Base-by-base conservation (phyloP, 2,113 vertebrate genomes). In the Mobula birostris region DNA sequence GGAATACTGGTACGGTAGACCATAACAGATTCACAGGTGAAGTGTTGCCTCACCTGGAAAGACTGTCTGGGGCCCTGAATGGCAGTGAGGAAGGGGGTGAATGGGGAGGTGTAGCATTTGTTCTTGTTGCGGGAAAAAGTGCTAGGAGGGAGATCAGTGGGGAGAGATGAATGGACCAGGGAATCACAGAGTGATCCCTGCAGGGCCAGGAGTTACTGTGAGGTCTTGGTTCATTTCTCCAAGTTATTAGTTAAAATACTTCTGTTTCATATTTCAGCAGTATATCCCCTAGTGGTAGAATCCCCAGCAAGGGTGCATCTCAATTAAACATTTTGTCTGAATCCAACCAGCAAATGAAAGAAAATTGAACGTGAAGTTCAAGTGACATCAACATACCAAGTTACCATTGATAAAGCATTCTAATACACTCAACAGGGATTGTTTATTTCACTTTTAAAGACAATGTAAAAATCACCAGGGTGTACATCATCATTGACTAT, bases 401-500 rank as follows among this genome's bases (percentile, higher is more conserved):
- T 36, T 90, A 66, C n/a, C 61, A 68, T n/a, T 63, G 63, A 63
- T 29, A 88, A 66, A 90, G 0, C 29, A 90, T 32, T 90, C 61
- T 5, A 90, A 66, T 19, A 5, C n/a, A 66, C 63, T 58, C 40
- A 56, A 29, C 27, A 32, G 61, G 27, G 27, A 66, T 32, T 90
- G 5, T 90, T 90, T 90, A 90, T 90, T 90, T 90, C 61, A 66
- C 5, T 66, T 90, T 90, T 66, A 66, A 90, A 90, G 85, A 90
- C 85, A 66, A 66, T 66, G 85, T 66, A 68, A 90, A 90, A 90
- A 90, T 90, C 85, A 90, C 85, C 63, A 66, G 29, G 58, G 85
- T 90, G 66, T 90, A 90, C 85, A 90, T 90, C 85, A 87, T 87
- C 83, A 68, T 90, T 32, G 63, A 32, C 85, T n/a, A 90, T 90